Evolutionary conservation across 2,113 vertebrate species (phyloP).

Genomic region (Gorsachius goisagi): DNA sequence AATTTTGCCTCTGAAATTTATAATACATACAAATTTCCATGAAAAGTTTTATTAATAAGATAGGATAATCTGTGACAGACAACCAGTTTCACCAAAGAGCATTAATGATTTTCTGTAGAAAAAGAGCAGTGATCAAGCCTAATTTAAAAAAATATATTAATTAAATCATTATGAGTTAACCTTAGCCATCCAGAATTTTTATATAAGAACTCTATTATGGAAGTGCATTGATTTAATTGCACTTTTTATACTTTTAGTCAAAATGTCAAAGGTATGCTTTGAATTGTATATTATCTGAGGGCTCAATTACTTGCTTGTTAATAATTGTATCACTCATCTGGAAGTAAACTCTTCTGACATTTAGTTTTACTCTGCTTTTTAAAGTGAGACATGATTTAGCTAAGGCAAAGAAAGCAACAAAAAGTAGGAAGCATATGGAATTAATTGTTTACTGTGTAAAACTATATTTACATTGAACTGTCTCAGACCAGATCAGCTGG

Average conservation of each 20-base stretch:
- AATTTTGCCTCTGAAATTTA: neutral
- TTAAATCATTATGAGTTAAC: neutral
- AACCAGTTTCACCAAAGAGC: neutral
- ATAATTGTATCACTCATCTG: conserved; percentile 26
- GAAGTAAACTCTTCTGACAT: conserved; percentile 36
- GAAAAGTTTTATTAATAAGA: neutral
- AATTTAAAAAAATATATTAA: neutral
- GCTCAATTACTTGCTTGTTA: conserved; percentile 39
- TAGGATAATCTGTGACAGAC: neutral
- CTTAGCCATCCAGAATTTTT: neutral
- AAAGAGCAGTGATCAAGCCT: neutral
- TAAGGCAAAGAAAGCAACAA: neutral
- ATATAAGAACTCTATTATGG: neutral
- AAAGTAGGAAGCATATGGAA: neutral
- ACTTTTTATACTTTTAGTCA: neutral
- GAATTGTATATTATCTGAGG: conserved; percentile 26
- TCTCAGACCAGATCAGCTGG: neutral
- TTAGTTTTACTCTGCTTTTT: neutral
- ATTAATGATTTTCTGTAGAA: conserved; percentile 1
- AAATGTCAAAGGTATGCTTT: conserved; percentile 21
- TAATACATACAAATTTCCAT: neutral
- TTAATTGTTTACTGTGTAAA: conserved; percentile 19
- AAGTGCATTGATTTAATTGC: conserved; percentile 15
- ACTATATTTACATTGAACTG: neutral
- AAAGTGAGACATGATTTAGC: neutral